Conservation (phyloP, 2,113 vertebrate species). For the Myanophis thanlyinensis region DNA sequence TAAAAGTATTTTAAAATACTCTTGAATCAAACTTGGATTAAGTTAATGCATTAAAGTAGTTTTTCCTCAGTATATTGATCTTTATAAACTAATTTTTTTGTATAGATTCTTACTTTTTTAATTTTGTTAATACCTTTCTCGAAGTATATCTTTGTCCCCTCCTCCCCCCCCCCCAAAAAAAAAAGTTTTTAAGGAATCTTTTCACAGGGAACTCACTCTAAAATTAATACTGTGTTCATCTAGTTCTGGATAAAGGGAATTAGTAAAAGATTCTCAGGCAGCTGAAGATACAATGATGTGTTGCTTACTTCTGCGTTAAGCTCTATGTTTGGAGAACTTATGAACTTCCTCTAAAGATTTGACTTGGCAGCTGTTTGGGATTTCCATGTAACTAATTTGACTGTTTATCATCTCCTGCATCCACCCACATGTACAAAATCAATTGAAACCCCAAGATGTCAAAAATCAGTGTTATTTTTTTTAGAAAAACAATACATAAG, state of each 20-base stretch:
- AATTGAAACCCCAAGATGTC: slow-evolving; percentile 25
- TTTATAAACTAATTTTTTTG: too few species aligned
- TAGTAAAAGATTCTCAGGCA: background rate
- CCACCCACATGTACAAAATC: slow-evolving; percentile 21
- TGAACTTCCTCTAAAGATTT: slow-evolving; percentile 7
- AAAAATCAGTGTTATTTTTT: slow-evolving; percentile 17
- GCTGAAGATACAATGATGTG: background rate
- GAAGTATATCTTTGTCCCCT: too few species aligned
- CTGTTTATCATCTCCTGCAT: slow-evolving; percentile 23
- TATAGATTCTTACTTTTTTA: background rate
- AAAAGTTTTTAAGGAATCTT: too few species aligned
- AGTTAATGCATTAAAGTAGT: too few species aligned
- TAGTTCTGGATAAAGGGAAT: background rate
- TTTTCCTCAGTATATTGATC: too few species aligned
- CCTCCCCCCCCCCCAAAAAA: too few species aligned
- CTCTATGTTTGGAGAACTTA: slow-evolving; percentile 15
- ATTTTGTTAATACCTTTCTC: background rate
- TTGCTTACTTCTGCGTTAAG: slow-evolving; percentile 3
- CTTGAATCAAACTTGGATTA: too few species aligned
- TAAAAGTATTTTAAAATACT: too few species aligned
- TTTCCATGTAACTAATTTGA: slow-evolving; percentile 28
- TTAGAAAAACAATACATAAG: slow-evolving; percentile 23
- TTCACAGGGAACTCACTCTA: background rate
- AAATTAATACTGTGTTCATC: background rate
- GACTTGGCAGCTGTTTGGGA: slow-evolving; percentile 32